Base-by-base conservation (phyloP, 2,888 invertebrate species). In the Meta bourneti region DNA sequence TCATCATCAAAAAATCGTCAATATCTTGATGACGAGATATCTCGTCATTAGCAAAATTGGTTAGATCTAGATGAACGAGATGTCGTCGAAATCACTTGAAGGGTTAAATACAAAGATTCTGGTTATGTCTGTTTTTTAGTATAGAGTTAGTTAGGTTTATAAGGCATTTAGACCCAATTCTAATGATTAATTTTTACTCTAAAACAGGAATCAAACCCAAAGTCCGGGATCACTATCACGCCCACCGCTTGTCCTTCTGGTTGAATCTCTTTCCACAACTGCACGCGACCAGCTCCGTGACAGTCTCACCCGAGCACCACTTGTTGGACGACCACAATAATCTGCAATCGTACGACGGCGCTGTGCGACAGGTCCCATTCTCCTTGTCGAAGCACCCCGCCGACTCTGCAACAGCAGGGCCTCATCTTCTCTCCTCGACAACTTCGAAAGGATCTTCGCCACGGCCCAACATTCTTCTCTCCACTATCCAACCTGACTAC, bases 211-310 rank as follows among this genome's bases (percentile, higher is more conserved):
- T 97, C 81, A 98, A 98, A 95, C 97, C 98, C 0, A 98, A 98
- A 95, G 95, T 98, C 93, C 98, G 98, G 95, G 98, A 98, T 94
- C 98, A 98, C 95, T 99, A 98, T 95, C 96, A 98, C 93, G 98
- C 98, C 1, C 98, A 98, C 95, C 98, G 98, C 93, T 96, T 99
- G 86, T 98, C 98, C 0, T 98, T 99, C 95, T 99, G 99, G 99
- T 95, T 98, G 91, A 98, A 98, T 94, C 96, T 99, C 83, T 98
- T 99, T 91, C 99, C 99, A 61, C 98, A 98, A 94, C 96, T 97
- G 93, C 95, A 95, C 93, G 94, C 75, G 5, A 34, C 91, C 0
- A 78, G 77, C 77, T 83, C 89, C 16, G 79, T 61, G 0, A 87
- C 77, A 19, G 89, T 89, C 6, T 48, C 81, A 16, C 91, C 89